Percentiles rank a stretch among this genome's conserved stretches.
Conservation (phyloP, 1,140 invertebrate species). For the Ostrea edulis region DNA sequence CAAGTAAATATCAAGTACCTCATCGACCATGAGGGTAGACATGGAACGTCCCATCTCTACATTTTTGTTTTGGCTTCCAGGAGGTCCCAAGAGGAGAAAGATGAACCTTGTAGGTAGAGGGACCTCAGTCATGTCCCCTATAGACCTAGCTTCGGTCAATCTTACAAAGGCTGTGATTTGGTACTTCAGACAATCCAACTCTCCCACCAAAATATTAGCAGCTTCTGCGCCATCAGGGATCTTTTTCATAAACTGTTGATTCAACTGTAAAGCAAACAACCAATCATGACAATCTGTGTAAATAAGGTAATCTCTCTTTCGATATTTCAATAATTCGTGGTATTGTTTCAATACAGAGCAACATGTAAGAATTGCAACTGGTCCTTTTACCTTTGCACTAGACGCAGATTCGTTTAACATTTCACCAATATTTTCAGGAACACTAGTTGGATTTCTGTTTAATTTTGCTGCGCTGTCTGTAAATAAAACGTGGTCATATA, state of each 20-base stretch:
- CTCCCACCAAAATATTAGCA: slow-evolving; percentile 97
- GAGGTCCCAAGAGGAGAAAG: slow-evolving; percentile 95
- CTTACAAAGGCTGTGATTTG: slow-evolving; percentile 93
- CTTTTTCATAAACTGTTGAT: slow-evolving; percentile 83
- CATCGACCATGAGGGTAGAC: slow-evolving; percentile 97
- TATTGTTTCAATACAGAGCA: too few relatives aligned
- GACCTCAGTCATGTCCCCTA: slow-evolving; percentile 95
- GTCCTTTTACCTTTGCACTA: slow-evolving; percentile 65
- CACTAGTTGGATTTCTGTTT: slow-evolving; percentile 49
- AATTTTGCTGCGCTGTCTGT: slow-evolving; percentile 41
- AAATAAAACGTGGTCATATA: neutral
- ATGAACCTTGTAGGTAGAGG: slow-evolving; percentile 98
- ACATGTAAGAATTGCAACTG: neutral
- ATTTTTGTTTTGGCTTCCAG: slow-evolving; percentile 88
- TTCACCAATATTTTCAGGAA: slow-evolving; percentile 63
- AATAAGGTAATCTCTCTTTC: neutral
- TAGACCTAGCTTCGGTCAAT: slow-evolving; percentile 90
- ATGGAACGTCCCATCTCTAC: slow-evolving; percentile 97
- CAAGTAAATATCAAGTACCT: slow-evolving; percentile 79
- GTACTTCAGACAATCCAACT: slow-evolving; percentile 94
- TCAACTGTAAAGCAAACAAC: slow-evolving; percentile 65
- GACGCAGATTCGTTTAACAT: slow-evolving; percentile 70
- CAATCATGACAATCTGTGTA: neutral
- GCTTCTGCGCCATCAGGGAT: slow-evolving; percentile 98
- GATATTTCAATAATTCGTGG: neutral